These are phyloP conservation scores for Passer domesticus DNA, from an alignment of 2,113 vertebrate genomes.

Conservation along the genomic window DNA sequence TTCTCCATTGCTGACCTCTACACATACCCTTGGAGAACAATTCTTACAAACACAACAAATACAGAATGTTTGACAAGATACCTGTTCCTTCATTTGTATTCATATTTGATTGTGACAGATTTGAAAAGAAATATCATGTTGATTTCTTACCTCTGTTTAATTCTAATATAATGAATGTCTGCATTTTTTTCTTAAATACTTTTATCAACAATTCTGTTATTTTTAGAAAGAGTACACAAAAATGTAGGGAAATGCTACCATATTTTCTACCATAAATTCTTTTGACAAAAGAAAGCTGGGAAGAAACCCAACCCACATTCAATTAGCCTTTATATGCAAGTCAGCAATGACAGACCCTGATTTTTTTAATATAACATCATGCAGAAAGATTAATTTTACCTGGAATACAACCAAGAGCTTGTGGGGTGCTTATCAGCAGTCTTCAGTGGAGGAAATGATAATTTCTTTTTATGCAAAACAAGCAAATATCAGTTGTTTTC, in stretches of 20 bases:
- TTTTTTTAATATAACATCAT: constrained; percentile 15
- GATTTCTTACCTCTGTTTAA: not conserved
- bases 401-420: not conserved
- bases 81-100: not conserved
- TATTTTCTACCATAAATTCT: not conserved
- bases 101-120: not conserved
- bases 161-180: not conserved
- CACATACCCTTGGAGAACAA: rapidly evolving
- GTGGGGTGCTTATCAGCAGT: constrained; percentile 42
- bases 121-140: not conserved
- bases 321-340: not conserved
- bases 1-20: not conserved
- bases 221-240: not conserved
- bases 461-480: constrained; percentile 55
- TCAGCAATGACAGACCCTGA: not conserved
- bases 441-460: constrained; percentile 61
- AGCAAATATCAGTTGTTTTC: constrained; percentile 65
- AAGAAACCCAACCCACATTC: not conserved
- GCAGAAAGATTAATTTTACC: constrained; percentile 54
- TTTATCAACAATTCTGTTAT: not conserved
- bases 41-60: not conserved
- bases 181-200: not conserved
- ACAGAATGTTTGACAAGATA: not conserved
- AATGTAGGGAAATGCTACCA: not conserved
- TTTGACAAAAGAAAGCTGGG: not conserved